A percentile compares a stretch with the other conserved stretches of the same genome.
Conservation (phyloP, 2,113 vertebrate genomes). For the Toxotes jaculatrix region DNA sequence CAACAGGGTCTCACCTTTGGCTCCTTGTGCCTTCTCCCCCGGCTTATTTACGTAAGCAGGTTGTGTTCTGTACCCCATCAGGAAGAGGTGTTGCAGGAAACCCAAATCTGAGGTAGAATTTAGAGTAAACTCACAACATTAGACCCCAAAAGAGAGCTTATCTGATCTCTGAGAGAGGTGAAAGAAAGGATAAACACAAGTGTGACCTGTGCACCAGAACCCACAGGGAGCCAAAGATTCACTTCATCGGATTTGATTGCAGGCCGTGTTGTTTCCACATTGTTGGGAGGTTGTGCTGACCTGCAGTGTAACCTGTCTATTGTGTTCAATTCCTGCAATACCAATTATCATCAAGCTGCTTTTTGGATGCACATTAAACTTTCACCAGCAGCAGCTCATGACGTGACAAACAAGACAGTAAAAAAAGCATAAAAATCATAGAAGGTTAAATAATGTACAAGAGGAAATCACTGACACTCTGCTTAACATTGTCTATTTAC, state of each 20-base stretch:
- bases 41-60: conserved; percentile 81
- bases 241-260: conserved; percentile 24
- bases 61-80: conserved; percentile 76
- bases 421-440: background rate
- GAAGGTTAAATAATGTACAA: background rate
- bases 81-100: conserved; percentile 84
- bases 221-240: conserved; percentile 35
- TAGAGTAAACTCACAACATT: conserved; percentile 62
- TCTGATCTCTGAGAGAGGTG: conserved; percentile 57
- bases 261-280: conserved; percentile 36
- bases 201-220: conserved; percentile 60
- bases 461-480: background rate
- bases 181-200: conserved; percentile 55
- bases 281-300: conserved; percentile 44
- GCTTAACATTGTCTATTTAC: background rate
- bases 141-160: conserved; percentile 68
- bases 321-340: conserved; percentile 33
- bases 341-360: background rate
- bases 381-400: conserved; percentile 1
- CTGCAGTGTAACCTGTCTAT: conserved; percentile 26
- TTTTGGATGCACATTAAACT: background rate
- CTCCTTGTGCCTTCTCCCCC: conserved; percentile 73
- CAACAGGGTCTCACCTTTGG: conserved; percentile 81
- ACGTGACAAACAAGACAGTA: background rate
- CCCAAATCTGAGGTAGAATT: conserved; percentile 64